Base-by-base conservation (phyloP, 2,888 invertebrate species). In the Conistra vaccinii region DNA sequence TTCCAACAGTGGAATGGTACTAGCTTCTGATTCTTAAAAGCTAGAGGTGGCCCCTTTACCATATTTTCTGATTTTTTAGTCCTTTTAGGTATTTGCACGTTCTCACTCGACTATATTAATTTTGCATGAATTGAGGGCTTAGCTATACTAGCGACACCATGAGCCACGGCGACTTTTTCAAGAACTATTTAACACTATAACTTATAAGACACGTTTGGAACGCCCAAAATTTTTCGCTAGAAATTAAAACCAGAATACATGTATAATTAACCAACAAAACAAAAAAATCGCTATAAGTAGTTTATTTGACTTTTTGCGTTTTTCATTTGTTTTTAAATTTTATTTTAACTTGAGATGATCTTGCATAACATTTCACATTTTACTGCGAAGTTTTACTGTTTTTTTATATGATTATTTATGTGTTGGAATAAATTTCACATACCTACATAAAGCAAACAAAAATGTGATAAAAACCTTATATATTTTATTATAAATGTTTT, bases 341-440 rank as follows among this genome's bases (percentile, higher is more conserved):
- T 6, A 9, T 69, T 70, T 42, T 39, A 29, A 29, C 51, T 39
- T 17, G 14, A 3, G 1, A 23, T 39, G 35, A 42, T 42, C 2
- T 71, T 53, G 29, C 39, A 5, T 55, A 12, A 53, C 51, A 32
- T n/a, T 53, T 29, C 20, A 71, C n/a, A 53, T 71, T 71, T 71
- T 71, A 71, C 39, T 71, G 29, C 20, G 0, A 6, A 9, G 23
- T 69, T 39, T 26, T 29, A 70, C 17, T 32, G 42, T 23, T 20
- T 26, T 26, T 67, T 70, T 69, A 29, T 29, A 26, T 2, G 12
- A 39, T 69, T 23, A 70, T 29, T 42, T 29, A 51, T 53, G 29
- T 42, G 10, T 32, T 32, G 29, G 70, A 70, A 39, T 70, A 51
- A 23, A 70, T 39, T 51, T 12, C 17, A 4, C 17, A 35, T 23